Conservation (phyloP, 2,888 invertebrate species). For the Ischnura elegans region DNA sequence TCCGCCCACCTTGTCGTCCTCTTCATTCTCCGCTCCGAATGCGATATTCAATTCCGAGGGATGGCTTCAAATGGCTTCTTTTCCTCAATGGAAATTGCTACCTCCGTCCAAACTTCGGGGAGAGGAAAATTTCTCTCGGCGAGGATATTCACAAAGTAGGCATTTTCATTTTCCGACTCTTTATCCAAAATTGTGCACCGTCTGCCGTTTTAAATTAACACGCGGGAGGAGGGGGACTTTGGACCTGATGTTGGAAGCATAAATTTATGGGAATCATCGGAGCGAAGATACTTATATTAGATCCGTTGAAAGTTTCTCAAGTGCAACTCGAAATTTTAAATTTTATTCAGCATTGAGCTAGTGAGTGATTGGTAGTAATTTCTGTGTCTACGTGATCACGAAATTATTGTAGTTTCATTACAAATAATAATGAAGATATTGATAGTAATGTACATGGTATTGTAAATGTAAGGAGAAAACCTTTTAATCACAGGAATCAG, state of each 20-base stretch:
- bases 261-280: too few species aligned
- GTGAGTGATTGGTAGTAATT: too few species aligned
- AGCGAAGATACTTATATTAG: too few species aligned
- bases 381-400: too few species aligned
- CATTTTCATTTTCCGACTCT: neutral
- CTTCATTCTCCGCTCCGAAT: slow-evolving; percentile 22
- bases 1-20: neutral
- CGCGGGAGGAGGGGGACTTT: neutral
- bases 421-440: too few species aligned
- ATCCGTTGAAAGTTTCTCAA: too few species aligned
- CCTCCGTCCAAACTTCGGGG: neutral
- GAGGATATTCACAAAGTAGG: slow-evolving; percentile 37
- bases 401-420: too few species aligned
- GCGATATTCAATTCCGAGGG: slow-evolving; percentile 15
- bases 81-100: slow-evolving; percentile 52
- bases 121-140: neutral
- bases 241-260: neutral
- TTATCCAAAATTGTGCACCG: neutral
- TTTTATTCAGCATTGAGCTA: too few species aligned
- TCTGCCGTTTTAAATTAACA: slow-evolving; percentile 9
- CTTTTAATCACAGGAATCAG: too few species aligned
- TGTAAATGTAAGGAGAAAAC: too few species aligned
- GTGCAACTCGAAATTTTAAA: too few species aligned
- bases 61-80: slow-evolving; percentile 60
- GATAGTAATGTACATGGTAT: too few species aligned